Percentiles rank a stretch among this genome's conserved stretches.
phyloP scores from a whole-genome alignment of 2,797 vertebrate genomes.

The Limnodromus scolopaceus region DNA sequence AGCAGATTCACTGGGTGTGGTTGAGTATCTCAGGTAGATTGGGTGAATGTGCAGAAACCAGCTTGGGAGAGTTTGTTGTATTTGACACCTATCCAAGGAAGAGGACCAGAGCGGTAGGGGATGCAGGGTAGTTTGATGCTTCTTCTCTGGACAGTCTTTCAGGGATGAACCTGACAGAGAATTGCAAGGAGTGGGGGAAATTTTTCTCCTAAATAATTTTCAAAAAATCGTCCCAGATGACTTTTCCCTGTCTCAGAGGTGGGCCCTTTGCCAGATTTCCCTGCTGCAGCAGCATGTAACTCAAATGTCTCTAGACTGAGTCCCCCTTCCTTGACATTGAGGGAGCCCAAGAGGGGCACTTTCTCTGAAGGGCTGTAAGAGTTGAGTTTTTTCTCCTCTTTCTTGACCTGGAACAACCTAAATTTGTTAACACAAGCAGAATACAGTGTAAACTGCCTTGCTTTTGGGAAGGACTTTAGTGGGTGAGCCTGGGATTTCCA shows the following conservation, averaged over 20 bases:
- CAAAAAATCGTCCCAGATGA: neutral
- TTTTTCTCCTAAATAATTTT: neutral
- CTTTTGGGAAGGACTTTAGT: neutral
- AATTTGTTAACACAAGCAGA: neutral
- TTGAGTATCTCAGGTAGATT: neutral
- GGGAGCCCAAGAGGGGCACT: neutral
- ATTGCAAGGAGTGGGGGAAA: fast-evolving
- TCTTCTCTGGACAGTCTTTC: neutral
- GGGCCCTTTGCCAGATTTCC: neutral
- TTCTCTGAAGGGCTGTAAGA: neutral
- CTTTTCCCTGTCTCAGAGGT: fast-evolving
- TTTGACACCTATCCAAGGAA: neutral
- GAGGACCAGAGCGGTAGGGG: neutral
- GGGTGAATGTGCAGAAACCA: neutral
- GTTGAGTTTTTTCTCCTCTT: fast-evolving
- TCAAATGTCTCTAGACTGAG: neutral
- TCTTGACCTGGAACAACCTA: neutral
- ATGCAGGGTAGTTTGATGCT: neutral
- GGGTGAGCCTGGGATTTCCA: neutral
- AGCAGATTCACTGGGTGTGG: neutral
- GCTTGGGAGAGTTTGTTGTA: neutral
- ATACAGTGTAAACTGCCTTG: neutral
- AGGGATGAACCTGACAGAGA: neutral
- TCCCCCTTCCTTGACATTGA: neutral
- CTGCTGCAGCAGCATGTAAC: neutral